Base-by-base conservation (phyloP, 2,888 invertebrate species). In the Cerastoderma edule region DNA sequence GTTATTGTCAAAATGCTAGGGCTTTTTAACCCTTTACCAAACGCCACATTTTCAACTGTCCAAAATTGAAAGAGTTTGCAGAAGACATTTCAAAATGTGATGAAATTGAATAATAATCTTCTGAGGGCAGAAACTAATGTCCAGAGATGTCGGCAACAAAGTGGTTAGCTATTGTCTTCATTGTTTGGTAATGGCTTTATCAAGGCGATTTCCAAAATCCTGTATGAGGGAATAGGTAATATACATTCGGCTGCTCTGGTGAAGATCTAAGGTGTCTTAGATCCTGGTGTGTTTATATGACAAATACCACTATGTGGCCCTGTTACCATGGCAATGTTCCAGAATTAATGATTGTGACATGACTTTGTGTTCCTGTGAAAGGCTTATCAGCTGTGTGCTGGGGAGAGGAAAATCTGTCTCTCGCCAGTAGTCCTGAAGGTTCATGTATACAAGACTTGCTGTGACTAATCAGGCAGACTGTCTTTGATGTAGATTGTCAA, bases 301-400 rank as follows among this genome's bases (percentile, higher is more conserved):
- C 50, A 66, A 66, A 48, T 66, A 66, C 22, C 68, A 68, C 66
- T 56, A 53, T 72, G 77, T 60, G 72, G 72, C 72, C 75, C 57
- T 77, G 77, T 73, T 69, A 22, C 69, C 63, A 77, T 77, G 77
- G 72, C 53, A 73, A 77, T 66, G 19, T 44, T 57, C 63, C 48
- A 48, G 70, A 33, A 60, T 50, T 71, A 53, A 71, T 71, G 53
- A 71, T 33, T 64, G 71, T 71, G 71, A 65, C 71, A 71, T 71
- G 71, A 39, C 28, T 28, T 57, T 48, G 60, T 50, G 22, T 57
- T 28, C 35, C n/a, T 48, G 28, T 65, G 48, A 32, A 27, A 33
- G 78, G 78, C 78, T 78, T 78, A 78, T 78, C 78, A 74, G 74
- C 69, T 68, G 35, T 35, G 27, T 60, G 60, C 60, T 60, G 39